Evolutionary conservation across 1,140 invertebrate species (phyloP), one percentile per base, ranked within the genome.

Genomic region (Hermetia illucens): DNA sequence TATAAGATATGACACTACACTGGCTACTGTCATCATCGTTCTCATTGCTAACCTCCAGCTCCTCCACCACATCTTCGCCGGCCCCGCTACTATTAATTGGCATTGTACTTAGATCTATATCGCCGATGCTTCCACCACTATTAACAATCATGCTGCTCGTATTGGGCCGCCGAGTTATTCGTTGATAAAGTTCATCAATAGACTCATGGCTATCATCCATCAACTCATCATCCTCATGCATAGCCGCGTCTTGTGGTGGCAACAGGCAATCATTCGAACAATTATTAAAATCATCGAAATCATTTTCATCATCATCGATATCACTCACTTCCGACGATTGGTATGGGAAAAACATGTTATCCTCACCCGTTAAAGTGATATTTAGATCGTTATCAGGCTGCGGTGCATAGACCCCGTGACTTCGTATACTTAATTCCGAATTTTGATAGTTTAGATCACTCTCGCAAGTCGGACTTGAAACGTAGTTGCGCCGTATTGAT

Each of bases 401-500:
- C 5, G 70, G 70, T 0, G 69, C 69, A 50, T 72, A 72, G 19
- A 72, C 41, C 0, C 68, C 69, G 40, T 72, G 70, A 42, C 70
- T 72, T 21, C 70, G 58, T 43, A 72, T 72, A 45, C 70, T 72
- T 0, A 72, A 66, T 62, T 72, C 70, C 1, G 70, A 72, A 58
- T 71, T 66, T 53, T 72, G 70, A 44, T 72, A 72, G 43, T 72
- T 71, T 4, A 71, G 66, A 51, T 72, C 70, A 48, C 69, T 72
- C 50, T 71, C 70, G 43, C 68, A 69, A 22, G 66, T 67, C 3
- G 68, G 67, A 41, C 70, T 70, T 29, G 62, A 66, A 0, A 56
- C 49, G 1, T 51, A 46, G 4, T 53, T 39, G 1, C 52, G 49
- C 9, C 62, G 42, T 60, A 63, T 20, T 16, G 22, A 9, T 4